A percentile compares a stretch with the other conserved stretches of the same genome.
These are phyloP conservation scores for Brachionus paranguensis DNA, from an alignment of 1,140 invertebrate species.

Conservation along the genomic window DNA sequence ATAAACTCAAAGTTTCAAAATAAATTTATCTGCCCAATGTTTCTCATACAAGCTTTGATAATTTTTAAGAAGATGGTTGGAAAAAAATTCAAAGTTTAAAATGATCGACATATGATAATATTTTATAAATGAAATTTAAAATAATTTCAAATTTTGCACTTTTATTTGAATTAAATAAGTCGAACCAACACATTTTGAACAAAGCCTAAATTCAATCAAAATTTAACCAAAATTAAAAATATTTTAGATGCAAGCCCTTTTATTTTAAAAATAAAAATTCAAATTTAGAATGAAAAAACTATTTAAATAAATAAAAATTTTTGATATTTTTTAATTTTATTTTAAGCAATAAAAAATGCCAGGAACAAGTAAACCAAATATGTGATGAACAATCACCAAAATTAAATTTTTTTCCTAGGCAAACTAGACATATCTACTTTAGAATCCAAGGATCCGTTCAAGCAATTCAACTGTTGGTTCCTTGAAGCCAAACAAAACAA, in stretches of 20 bases:
- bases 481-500: neutral
- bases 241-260: neutral
- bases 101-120: too few species aligned
- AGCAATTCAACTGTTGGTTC: constrained; percentile 8
- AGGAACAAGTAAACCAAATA: neutral
- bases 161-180: too few species aligned
- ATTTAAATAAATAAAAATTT: neutral
- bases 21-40: too few species aligned
- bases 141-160: too few species aligned
- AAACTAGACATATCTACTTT: neutral
- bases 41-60: too few species aligned
- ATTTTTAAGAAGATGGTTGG: too few species aligned
- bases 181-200: too few species aligned
- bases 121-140: too few species aligned
- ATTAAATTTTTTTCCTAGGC: neutral
- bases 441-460: neutral
- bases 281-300: neutral
- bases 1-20: too few species aligned
- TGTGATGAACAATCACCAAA: neutral
- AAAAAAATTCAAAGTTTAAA: too few species aligned
- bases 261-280: neutral
- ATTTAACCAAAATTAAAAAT: neutral
- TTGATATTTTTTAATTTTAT: neutral
- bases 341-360: neutral
- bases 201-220: too few species aligned